Conservation (phyloP, 2,888 invertebrate species). For the Caenorhabditis sp. region DNA sequence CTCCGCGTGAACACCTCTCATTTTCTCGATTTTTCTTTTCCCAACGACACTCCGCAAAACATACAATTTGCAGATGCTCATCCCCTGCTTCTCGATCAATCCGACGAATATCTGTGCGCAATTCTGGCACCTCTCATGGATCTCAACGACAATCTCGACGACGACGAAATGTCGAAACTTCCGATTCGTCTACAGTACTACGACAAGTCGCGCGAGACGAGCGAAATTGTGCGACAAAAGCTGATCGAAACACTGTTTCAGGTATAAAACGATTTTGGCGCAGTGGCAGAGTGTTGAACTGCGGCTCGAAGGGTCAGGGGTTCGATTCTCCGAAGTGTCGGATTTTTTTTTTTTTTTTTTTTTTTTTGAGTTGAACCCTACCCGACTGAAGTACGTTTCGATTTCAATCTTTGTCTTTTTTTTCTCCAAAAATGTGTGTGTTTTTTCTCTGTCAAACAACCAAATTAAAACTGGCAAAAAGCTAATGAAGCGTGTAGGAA, state of each 20-base stretch:
- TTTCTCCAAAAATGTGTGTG: neutral
- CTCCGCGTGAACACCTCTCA: no score
- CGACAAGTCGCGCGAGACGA: constrained; percentile 50
- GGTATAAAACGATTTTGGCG: constrained; percentile 43
- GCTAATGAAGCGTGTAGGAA: neutral
- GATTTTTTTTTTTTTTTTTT: no score
- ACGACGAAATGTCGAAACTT: constrained; percentile 56
- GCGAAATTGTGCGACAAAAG: constrained; percentile 48
- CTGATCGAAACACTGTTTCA: constrained; percentile 62
- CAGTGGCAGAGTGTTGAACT: no score
- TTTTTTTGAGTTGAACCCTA: no score
- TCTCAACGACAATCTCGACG: constrained; percentile 52
- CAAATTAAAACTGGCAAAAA: neutral
- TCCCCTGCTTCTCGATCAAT: constrained; percentile 46
- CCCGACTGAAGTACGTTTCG: neutral
- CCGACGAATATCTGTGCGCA: constrained; percentile 57
- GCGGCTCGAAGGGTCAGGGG: no score
- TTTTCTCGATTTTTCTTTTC: no score
- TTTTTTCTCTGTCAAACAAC: neutral
- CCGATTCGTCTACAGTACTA: constrained; percentile 62
- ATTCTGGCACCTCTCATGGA: constrained; percentile 59
- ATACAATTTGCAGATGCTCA: constrained; percentile 63
- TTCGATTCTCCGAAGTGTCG: no score
- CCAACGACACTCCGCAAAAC: no score
- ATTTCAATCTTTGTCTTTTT: neutral